Evolutionary conservation across 2,797 vertebrate genomes (phyloP), one percentile per base, ranked within the genome.

Genomic region (Melanotaenia pygmaea): DNA sequence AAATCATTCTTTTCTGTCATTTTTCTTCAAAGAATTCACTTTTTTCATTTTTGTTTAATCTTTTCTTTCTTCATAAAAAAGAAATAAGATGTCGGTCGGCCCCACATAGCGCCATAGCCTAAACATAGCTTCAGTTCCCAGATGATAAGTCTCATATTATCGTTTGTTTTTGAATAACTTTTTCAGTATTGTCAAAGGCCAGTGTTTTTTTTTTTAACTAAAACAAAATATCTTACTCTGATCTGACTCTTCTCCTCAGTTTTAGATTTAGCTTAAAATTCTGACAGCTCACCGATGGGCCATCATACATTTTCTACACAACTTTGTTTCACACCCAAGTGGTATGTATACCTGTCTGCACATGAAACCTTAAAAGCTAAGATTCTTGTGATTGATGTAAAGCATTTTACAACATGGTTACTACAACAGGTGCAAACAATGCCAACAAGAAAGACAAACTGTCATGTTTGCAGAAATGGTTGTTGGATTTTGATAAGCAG

Each of bases 1-100:
- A 59, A 57, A 32, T 67, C 20, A 53, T 24, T 79, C 4, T 63
- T 47, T 54, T 78, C 18, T 54, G 24, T 53, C 40, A 5, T 10
- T 7, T 12, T 53, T n/a, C 18, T 50, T 38, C 0, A 14, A 24
- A 26, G 10, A 24, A 12, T 28, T 10, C 34, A 37, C 16, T 9
- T 38, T 8, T 26, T 26, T 26, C 1, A 57, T 57, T 72, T 67
- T 56, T 71, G 24, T 63, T 69, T 45, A 22, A 35, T 1, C 1
- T 20, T n/a, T 10, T 13, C 13, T 74, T 4, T 43, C 18, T 67
- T 20, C 0, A 1, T 0, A n/a, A 38, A 38, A 62, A 32, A 13
- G 0, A 3, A 30, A 34, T 10, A 24, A 32, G 34, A 47, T 57
- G 14, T 3, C 26, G 32, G 34, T 72, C 14, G 20, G 13, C 7